Base-by-base conservation (phyloP, 1,140 invertebrate species). In the Zaprionus vittiger region DNA sequence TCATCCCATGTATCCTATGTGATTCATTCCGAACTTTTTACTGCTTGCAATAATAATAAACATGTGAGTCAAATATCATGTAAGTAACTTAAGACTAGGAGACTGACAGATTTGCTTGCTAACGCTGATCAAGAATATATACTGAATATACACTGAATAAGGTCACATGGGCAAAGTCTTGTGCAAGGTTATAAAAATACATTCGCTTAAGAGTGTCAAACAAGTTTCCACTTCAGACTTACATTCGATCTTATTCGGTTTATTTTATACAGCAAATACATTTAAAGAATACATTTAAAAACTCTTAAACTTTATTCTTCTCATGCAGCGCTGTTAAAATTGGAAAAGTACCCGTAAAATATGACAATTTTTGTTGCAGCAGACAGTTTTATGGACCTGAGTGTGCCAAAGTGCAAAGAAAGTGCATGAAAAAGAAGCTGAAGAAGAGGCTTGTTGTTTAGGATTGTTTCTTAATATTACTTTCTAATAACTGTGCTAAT, bases 401-500 rank as follows among this genome's bases (percentile, higher is more conserved):
- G 11, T 34, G 9, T 34, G 31, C 31, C 31, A 34, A 11, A 20
- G 20, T 20, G 20, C 20, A 20, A 20, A 0, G 31, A 47, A 47
- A 47, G 41, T 44, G 0, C 38, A n/a, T n/a, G 15, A n/a, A 41
- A 41, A 7, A n/a, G 38, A 6, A 7, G 7, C 6, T n/a, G 15
- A 41, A 47, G 31, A 47, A 47, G 41, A 9, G 24, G 24, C 24
- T 26, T 26, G 24, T 26, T 26, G 41, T 17, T 47, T 47, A 7
- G 41, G 41, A n/a, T 1, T 9, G 17, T 17, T 1, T n/a, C n/a
- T 17, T 9, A 6, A 2, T 17, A 47, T 47, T 6, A 47, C 41
- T 47, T 47, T 47, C 41, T 11, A 47, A 47, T 47, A 47, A 17
- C 41, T 11, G 41, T 17, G 41, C 41, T 47, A 47, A 47, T 47